These are phyloP conservation scores for Harpalus rubripes DNA, from an alignment of 2,888 invertebrate species.

Conservation along the genomic window DNA sequence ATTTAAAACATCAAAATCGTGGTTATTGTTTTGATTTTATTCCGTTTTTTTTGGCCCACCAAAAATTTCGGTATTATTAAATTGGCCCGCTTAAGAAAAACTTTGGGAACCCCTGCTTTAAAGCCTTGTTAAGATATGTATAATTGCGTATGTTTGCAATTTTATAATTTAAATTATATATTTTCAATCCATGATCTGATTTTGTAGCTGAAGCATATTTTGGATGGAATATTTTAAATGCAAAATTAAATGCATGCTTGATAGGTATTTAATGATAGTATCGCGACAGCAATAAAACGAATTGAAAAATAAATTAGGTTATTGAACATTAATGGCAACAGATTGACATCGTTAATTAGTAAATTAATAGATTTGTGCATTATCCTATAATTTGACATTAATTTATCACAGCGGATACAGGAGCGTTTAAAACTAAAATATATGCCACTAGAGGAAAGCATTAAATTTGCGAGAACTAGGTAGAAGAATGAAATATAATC, in stretches of 20 bases:
- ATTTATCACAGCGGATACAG: background rate
- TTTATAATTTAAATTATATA: too few relatives aligned
- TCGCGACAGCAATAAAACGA: background rate
- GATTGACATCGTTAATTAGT: conserved; percentile 6
- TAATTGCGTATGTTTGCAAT: too few relatives aligned
- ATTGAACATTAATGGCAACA: conserved; percentile 10
- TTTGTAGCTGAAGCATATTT: background rate
- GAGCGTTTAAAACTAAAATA: background rate
- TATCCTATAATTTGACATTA: background rate
- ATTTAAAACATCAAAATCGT: too few relatives aligned
- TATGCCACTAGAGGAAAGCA: background rate
- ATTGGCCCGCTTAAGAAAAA: too few relatives aligned
- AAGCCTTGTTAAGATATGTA: too few relatives aligned
- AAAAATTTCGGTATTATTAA: too few relatives aligned
- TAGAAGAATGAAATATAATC: conserved; percentile 19
- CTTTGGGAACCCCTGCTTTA: too few relatives aligned
- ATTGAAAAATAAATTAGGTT: background rate
- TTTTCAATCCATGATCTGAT: background rate
- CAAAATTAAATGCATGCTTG: background rate
- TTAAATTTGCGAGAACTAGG: background rate
- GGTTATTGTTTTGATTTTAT: too few relatives aligned
- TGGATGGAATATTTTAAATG: background rate
- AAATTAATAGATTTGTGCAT: conserved; percentile 15
- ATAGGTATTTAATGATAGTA: background rate
- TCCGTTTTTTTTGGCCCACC: too few relatives aligned